Conservation (phyloP, 2,113 vertebrate genomes). For the Apus apus region DNA sequence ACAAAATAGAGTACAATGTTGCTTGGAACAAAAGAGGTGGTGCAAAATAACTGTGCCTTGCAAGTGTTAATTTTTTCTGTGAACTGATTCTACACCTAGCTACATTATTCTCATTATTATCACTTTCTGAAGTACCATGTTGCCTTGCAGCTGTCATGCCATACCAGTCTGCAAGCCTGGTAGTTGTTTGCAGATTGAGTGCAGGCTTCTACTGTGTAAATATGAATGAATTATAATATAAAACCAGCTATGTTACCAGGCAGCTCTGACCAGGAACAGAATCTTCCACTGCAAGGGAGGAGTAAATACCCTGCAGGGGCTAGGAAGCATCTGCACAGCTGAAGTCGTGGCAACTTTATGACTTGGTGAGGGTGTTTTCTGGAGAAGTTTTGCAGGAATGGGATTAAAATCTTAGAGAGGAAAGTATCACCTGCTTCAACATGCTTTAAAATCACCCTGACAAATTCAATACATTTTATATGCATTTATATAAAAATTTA, state of each 20-base stretch:
- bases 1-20: not conserved
- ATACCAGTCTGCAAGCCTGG: not conserved
- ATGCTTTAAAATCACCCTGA: not conserved
- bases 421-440: not conserved
- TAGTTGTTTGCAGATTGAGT: not conserved
- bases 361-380: not conserved
- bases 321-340: not conserved
- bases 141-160: not conserved
- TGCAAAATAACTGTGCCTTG: not conserved
- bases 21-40: not conserved
- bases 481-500: no score
- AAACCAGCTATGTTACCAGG: not conserved
- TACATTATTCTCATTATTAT: not conserved
- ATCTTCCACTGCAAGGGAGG: not conserved
- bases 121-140: not conserved
- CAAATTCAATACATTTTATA: not conserved
- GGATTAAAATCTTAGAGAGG: not conserved
- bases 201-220: not conserved
- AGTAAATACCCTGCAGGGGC: not conserved
- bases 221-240: not conserved
- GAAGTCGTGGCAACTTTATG: not conserved
- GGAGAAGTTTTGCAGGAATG: not conserved
- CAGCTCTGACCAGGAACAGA: not conserved
- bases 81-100: not conserved
- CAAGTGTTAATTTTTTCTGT: not conserved